Evolutionary conservation across 2,113 vertebrate species (phyloP).

Genomic region (Bos javanicus): DNA sequence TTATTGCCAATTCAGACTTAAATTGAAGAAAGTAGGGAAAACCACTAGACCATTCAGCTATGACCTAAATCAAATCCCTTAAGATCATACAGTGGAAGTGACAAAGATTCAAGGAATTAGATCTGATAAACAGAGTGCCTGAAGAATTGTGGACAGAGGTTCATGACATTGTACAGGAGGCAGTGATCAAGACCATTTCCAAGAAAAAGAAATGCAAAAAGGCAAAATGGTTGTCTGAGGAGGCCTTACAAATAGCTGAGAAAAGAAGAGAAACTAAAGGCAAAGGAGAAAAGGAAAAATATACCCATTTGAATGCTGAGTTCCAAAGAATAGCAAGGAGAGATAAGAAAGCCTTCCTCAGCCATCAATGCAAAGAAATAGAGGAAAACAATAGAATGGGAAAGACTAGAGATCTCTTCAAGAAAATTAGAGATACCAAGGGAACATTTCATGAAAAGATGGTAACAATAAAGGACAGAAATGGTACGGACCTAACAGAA

Average conservation of each 20-base stretch:
- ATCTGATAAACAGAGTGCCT: background rate
- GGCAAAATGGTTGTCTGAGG: background rate
- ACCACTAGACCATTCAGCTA: background rate
- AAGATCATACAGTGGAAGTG: background rate
- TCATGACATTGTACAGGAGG: background rate
- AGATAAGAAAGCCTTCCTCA: background rate
- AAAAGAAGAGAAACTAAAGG: background rate
- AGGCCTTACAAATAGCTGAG: background rate
- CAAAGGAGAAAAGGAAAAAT: background rate
- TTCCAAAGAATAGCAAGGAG: background rate
- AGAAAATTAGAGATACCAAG: background rate
- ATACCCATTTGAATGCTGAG: background rate
- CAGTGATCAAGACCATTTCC: background rate
- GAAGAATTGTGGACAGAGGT: background rate
- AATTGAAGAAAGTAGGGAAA: background rate
- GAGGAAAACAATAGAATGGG: background rate
- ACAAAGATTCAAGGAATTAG: background rate
- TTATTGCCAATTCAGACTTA: background rate
- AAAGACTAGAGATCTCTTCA: background rate
- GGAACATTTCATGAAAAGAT: background rate
- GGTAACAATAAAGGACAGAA: background rate
- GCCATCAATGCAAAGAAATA: background rate
- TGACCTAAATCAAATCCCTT: background rate
- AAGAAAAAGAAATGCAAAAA: background rate
- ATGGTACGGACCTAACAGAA: background rate